Evolutionary conservation across 2,113 vertebrate genomes (phyloP).

Genomic region (Phycodurus eques): DNA sequence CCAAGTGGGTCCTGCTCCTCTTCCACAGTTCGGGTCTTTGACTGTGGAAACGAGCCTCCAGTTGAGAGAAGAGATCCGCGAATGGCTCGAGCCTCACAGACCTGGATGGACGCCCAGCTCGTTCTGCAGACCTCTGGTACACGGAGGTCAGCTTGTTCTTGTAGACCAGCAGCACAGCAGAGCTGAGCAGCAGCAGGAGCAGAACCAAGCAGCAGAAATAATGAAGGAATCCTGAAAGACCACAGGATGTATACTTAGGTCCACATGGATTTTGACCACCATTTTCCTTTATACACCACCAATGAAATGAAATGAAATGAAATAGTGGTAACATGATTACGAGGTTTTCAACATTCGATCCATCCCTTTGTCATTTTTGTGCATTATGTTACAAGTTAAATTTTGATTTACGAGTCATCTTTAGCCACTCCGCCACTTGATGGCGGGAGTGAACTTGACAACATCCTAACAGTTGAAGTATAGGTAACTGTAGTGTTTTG

Average conservation of each 20-base stretch:
- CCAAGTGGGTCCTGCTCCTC: slow-evolving; percentile 76
- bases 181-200: slow-evolving; percentile 39
- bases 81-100: slow-evolving; percentile 24
- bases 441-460: too few species aligned
- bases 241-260: neutral
- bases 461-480: too few species aligned
- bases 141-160: slow-evolving; percentile 12
- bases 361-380: too few species aligned
- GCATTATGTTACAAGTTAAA: too few species aligned
- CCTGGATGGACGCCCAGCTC: neutral
- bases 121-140: neutral
- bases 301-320: too few species aligned
- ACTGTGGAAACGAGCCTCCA: slow-evolving; percentile 70
- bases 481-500: too few species aligned
- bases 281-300: too few species aligned
- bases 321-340: too few species aligned
- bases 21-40: slow-evolving; percentile 79
- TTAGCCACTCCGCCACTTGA: too few species aligned
- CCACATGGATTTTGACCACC: too few species aligned
- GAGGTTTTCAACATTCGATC: too few species aligned
- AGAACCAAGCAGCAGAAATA: slow-evolving; percentile 25
- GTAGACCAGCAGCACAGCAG: slow-evolving; percentile 23
- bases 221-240: slow-evolving; percentile 39
- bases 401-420: too few species aligned
- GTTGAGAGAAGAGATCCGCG: slow-evolving; percentile 27